phyloP scores from a whole-genome alignment of 2,113 vertebrate genomes.

The Cynocephalus volans region DNA sequence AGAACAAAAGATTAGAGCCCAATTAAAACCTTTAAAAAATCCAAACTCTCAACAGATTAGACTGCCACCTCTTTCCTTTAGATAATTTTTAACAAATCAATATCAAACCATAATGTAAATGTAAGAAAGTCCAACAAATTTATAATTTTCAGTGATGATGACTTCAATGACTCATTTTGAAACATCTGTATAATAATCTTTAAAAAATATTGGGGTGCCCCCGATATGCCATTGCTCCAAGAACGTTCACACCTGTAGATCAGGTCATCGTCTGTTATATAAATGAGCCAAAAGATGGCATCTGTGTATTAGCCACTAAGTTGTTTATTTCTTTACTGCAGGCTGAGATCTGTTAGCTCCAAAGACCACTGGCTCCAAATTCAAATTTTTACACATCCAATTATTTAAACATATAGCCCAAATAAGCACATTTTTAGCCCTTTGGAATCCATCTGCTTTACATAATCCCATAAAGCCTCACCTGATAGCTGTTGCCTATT shows the following conservation, averaged over 20 bases:
- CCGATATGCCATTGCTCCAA: background rate
- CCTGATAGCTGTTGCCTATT: background rate
- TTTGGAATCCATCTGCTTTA: background rate
- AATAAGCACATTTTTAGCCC: background rate
- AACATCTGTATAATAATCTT: background rate
- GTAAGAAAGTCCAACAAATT: background rate
- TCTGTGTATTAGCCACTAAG: background rate
- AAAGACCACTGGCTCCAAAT: background rate
- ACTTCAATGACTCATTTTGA: background rate
- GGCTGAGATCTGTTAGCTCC: background rate
- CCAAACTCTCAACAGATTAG: background rate
- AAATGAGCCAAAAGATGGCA: background rate
- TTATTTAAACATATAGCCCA: background rate
- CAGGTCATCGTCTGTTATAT: too few species aligned
- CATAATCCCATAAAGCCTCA: background rate
- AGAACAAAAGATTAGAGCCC: background rate
- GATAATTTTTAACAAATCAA: background rate
- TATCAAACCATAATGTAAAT: background rate
- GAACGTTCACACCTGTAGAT: background rate
- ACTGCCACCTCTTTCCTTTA: background rate
- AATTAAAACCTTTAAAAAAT: background rate
- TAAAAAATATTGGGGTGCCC: background rate
- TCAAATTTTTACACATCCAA: background rate
- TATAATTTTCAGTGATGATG: background rate
- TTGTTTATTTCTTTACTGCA: background rate